Evolutionary conservation across 2,797 vertebrate species (phyloP), one percentile per base, ranked within the genome.

Genomic region (Xiphorhynchus erythropygius): DNA sequence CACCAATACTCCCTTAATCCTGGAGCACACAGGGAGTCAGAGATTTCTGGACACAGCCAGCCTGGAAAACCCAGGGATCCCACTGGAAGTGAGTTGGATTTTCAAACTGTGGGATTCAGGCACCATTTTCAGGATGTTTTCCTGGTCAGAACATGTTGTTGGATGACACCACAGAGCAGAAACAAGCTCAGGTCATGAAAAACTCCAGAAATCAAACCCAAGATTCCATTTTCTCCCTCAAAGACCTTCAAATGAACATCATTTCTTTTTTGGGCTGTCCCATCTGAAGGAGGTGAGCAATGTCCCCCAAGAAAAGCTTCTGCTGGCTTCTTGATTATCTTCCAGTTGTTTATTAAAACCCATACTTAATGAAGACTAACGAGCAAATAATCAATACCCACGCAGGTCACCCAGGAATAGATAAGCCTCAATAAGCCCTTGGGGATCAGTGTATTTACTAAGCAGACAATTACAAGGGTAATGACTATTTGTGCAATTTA

Each of bases 331-430:
- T 78, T 81, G 87, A 92, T 97, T 96, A 93, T 82, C 96, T 95
- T 75, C 93, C 89, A 80, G 27, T 68, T 90, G 94, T 88, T 97
- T 96, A 97, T 97, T 97, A 97, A 97, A 93, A 92, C 92, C 76
- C 82, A 91, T 96, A 76, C 89, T 97, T 97, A 96, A 97, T 87
- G 93, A 97, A 91, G 92, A 88, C 96, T 97, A 97, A 97, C 68
- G 64, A 96, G 95, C 68, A 96, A 96, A 93, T 94, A 97, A 97
- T 97, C 94, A 56, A 97, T 97, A 95, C 18, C n/a, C 81, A 71
- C 27, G 12, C 73, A 18, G 89, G 92, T 95, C 96, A 93, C 92
- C 91, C 84, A 94, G 96, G 95, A 96, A 84, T 23, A 94, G 96
- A 96, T 92, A 97, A 97, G 80, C 90, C 89, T 96, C 95, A 93